Conservation (phyloP, 2,888 invertebrate species). For the Netelia fuscicornis region DNA sequence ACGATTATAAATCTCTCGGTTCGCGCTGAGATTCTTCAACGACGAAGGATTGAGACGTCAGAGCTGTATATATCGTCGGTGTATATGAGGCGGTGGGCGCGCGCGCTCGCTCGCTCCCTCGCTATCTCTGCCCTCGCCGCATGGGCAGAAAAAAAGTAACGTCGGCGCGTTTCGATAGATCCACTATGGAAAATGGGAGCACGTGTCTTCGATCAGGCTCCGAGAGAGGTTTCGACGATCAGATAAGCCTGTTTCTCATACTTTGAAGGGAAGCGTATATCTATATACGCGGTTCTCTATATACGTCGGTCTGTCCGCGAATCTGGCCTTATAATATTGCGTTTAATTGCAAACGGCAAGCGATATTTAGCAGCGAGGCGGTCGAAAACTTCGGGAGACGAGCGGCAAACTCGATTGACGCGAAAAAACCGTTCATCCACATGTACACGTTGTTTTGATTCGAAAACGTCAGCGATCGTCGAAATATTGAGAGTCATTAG, state of each 20-base stretch:
- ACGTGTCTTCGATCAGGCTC: slow-evolving; percentile 78
- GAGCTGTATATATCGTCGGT: slow-evolving; percentile 21
- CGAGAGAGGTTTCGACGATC: slow-evolving; percentile 68
- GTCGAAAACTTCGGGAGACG: neutral
- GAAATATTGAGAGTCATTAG: slow-evolving; percentile 67
- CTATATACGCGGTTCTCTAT: neutral
- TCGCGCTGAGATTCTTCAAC: slow-evolving; percentile 16
- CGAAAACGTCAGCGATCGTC: slow-evolving; percentile 53
- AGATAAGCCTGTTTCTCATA: slow-evolving; percentile 79
- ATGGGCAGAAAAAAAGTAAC: slow-evolving; percentile 40
- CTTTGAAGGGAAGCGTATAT: slow-evolving; percentile 42
- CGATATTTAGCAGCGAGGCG: slow-evolving; percentile 6
- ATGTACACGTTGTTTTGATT: slow-evolving; percentile 43
- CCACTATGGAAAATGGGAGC: slow-evolving; percentile 76
- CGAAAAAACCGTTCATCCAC: slow-evolving; percentile 16
- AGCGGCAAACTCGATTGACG: neutral
- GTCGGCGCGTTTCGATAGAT: slow-evolving; percentile 74
- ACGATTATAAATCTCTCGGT: slow-evolving; percentile 41
- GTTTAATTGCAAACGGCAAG: slow-evolving; percentile 46
- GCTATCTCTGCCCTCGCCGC: slow-evolving; percentile 26
- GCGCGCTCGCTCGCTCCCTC: slow-evolving; percentile 20
- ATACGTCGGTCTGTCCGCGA: slow-evolving; percentile 2
- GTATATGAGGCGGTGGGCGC: slow-evolving; percentile 23
- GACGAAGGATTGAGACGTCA: slow-evolving; percentile 59
- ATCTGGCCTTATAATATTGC: slow-evolving; percentile 23